Conservation (phyloP, 2,797 vertebrate genomes). For the Eospalax fontanierii region DNA sequence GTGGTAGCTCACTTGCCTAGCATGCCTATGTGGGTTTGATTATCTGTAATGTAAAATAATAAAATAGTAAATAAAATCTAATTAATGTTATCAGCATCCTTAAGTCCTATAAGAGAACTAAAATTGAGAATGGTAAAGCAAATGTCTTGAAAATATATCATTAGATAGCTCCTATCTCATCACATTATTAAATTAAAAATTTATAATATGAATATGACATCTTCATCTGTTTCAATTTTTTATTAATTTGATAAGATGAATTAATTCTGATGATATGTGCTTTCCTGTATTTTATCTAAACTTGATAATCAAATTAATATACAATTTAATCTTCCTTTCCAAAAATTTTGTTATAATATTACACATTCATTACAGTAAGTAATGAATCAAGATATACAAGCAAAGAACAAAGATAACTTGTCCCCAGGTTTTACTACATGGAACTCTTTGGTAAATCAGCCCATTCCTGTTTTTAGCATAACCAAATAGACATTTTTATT, state of each 20-base stretch:
- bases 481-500: constrained; percentile 77
- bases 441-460: constrained; percentile 60
- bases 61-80: not conserved
- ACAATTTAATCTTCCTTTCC: constrained; percentile 67
- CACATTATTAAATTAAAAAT: not conserved
- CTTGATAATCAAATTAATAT: constrained; percentile 62
- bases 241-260: not conserved
- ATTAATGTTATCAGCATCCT: not conserved
- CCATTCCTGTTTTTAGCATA: constrained; percentile 70
- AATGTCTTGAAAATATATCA: not conserved
- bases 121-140: not conserved
- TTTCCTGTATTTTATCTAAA: constrained; percentile 11
- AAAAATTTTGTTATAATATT: constrained; percentile 74
- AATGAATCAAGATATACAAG: constrained; percentile 64
- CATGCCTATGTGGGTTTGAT: not conserved
- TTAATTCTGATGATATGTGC: not conserved
- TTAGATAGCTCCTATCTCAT: not conserved
- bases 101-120: not conserved
- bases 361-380: constrained; percentile 47
- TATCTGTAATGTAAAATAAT: not conserved
- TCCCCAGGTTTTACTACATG: constrained; percentile 61
- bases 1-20: not conserved
- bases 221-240: not conserved
- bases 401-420: constrained; percentile 62
- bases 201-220: not conserved